Percentiles rank a stretch among this genome's conserved stretches.
phyloP scores from a whole-genome alignment of 1,140 invertebrate species.

The Tetraneura akinire region DNA sequence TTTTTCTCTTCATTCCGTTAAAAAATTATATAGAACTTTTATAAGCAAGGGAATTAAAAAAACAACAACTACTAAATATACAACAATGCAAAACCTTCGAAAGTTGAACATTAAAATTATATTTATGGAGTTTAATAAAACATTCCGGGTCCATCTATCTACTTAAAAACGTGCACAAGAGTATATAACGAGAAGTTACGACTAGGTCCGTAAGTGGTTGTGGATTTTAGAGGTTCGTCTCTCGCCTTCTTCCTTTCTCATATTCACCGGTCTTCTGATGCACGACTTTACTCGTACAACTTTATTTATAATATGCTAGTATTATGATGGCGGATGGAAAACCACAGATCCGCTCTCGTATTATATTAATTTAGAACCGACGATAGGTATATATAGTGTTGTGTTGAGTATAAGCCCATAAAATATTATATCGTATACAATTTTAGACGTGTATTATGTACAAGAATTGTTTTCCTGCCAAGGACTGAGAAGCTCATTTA shows the following conservation, averaged over 20 bases:
- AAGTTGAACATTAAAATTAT: constrained; percentile 46
- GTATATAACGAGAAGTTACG: constrained; percentile 33
- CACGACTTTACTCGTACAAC: background rate
- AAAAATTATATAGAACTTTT: constrained; percentile 48
- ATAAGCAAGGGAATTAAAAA: constrained; percentile 50
- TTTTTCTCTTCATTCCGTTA: constrained; percentile 17
- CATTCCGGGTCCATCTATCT: constrained; percentile 36
- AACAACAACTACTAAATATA: background rate
- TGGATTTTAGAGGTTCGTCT: constrained; percentile 30
- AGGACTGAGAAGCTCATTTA: no score
- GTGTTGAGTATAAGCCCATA: no score
- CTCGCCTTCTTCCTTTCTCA: background rate
- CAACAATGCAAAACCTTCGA: constrained; percentile 26
- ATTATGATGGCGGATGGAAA: background rate
- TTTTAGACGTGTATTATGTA: background rate
- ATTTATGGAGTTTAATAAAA: constrained; percentile 50
- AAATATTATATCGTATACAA: no score
- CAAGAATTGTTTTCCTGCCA: background rate
- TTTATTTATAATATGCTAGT: background rate
- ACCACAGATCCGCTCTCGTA: background rate
- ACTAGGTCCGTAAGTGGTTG: constrained; percentile 19
- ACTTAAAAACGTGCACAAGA: constrained; percentile 17
- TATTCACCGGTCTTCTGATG: background rate
- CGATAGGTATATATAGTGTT: background rate
- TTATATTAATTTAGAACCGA: background rate